Base-by-base conservation (phyloP, 2,113 vertebrate genomes). In the Pygoscelis antarcticus region DNA sequence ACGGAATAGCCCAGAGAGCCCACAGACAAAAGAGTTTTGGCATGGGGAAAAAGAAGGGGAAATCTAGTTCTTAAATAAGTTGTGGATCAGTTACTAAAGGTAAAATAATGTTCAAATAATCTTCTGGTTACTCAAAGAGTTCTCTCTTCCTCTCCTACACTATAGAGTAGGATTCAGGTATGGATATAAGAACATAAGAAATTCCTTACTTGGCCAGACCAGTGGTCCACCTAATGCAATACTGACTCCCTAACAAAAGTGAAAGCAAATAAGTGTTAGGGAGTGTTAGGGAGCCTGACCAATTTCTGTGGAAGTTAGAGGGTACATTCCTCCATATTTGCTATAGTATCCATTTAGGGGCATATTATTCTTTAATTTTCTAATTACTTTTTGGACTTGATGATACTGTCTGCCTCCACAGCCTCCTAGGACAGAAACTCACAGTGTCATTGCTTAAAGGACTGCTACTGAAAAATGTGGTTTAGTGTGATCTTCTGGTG, bases 31-130 rank as follows among this genome's bases (percentile, higher is more conserved):
- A 66, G 23, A 38, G 3, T 2, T 58, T 61, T 72, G 36, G 11
- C 19, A 32, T 25, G 12, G 13, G 19, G 1, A 1, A 32, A 23
- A 36, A 61, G 51, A n/a, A 5, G 2, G 6, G 11, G 16, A 55
- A 55, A 44, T 19, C 10, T 44, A 27, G 2, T 52, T 82, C 38
- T 79, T 71, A 42, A 71, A 52, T 38, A 61, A 68, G 3, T 36
- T 46, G 13, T 49, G 10, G n/a, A 74, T 52, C 30, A 84, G 16
- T 51, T 75, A 46, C 38, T 27, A 42, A 64, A 64, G 22, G 9
- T 44, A 81, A 92, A 94, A 76, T 36, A 89, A 51, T 15, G 4
- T 61, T 57, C 17, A 75, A 11, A 69, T 51, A 60, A 65, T 55
- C 2, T 52, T 66, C 34, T 85, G 6, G 21, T n/a, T 69, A n/a